phyloP scores from a whole-genome alignment of 2,113 vertebrate species.

The Odontophorus gujanensis region DNA sequence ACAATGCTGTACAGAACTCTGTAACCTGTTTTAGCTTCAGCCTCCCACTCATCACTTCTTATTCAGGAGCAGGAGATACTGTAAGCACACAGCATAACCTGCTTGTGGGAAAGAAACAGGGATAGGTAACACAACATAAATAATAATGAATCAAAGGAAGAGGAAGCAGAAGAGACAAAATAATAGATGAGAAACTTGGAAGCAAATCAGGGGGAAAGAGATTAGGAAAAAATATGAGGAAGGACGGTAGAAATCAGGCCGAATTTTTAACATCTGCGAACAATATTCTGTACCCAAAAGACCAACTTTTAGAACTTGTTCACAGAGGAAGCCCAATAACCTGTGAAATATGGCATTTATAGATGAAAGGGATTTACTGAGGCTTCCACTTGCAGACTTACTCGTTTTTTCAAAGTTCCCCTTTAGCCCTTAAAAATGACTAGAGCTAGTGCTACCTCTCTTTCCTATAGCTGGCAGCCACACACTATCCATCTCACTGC shows the following conservation, averaged over 20 bases:
- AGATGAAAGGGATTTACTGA: conserved; percentile 7
- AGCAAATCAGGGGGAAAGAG: background rate
- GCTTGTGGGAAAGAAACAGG: background rate
- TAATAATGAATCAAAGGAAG: background rate
- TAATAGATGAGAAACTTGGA: background rate
- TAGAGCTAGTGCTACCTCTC: background rate
- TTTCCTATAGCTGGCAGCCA: background rate
- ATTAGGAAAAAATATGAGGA: background rate
- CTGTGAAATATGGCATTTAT: background rate
- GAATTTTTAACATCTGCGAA: background rate
- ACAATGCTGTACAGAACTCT: background rate
- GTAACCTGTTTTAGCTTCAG: background rate
- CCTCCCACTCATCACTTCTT: background rate
- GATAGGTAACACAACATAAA: background rate
- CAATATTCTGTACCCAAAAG: background rate
- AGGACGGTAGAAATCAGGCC: background rate
- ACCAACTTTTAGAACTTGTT: background rate
- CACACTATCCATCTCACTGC: background rate
- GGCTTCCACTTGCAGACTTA: background rate
- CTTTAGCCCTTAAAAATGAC: background rate
- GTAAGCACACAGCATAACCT: background rate
- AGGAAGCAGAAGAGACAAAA: background rate
- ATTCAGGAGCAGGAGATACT: background rate
- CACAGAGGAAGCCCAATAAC: background rate
- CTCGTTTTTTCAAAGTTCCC: background rate